Conservation (phyloP, 2,113 vertebrate species). For the Phalacrocorax brasilianus region DNA sequence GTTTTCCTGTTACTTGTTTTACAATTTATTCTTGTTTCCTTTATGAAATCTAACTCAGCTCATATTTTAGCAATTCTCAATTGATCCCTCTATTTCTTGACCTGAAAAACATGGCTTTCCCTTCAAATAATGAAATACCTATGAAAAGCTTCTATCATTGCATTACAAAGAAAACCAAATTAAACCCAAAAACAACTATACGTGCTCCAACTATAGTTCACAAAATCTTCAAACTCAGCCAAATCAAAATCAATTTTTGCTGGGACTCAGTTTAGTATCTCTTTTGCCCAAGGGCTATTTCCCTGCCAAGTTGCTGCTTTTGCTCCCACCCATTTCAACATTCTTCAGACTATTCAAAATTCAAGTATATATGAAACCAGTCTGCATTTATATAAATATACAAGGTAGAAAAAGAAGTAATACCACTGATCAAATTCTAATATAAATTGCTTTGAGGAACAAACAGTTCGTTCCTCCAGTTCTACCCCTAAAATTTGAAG, state of each 20-base stretch:
- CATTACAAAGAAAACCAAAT: slow-evolving; percentile 34
- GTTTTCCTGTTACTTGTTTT: not conserved
- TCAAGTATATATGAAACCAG: not conserved
- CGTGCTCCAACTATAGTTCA: not conserved
- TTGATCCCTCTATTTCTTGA: not conserved
- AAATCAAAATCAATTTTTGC: slow-evolving; percentile 62
- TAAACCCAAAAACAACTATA: slow-evolving; percentile 31
- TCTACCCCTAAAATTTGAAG: not conserved
- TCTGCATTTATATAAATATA: not conserved
- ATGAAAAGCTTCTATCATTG: not conserved
- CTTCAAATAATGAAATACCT: slow-evolving; percentile 34
- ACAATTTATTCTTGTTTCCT: not conserved
- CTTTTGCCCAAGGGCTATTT: slow-evolving; percentile 58
- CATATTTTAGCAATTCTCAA: not conserved
- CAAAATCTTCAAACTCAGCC: slow-evolving; percentile 27
- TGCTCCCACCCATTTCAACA: slow-evolving; percentile 43
- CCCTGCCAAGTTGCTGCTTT: slow-evolving; percentile 49
- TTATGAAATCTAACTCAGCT: not conserved
- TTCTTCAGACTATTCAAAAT: slow-evolving; percentile 35
- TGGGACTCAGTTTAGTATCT: slow-evolving; percentile 49
- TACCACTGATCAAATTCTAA: not conserved
- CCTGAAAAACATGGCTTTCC: slow-evolving; percentile 8
- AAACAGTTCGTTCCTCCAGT: not conserved
- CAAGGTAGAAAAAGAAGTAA: not conserved
- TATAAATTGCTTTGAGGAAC: not conserved